Base-by-base conservation (phyloP, 1,140 invertebrate species). In the Drosophila melanica region DNA sequence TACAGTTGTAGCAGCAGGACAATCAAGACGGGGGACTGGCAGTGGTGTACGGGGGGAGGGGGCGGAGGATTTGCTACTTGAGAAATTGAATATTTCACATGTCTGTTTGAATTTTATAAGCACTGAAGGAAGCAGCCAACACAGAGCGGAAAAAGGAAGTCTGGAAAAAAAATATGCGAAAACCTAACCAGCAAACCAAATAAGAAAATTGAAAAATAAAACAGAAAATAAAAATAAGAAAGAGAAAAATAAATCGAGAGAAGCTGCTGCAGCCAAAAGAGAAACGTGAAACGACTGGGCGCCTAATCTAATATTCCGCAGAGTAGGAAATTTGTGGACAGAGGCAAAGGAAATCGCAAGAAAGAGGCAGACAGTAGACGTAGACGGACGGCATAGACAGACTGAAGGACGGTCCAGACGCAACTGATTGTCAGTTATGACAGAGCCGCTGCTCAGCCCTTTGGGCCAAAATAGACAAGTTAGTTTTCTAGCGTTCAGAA, bases 81-180 rank as follows among this genome's bases (percentile, higher is more conserved):
- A 79, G 69, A 76, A 79, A 79, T 79, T 79, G 69, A 79, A 79
- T 79, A 79, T 77, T 73, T 79, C 77, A 79, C 68, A 79, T 79
- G 74, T 79, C 77, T 79, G 74, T 69, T 76, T 76, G 74, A 79
- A 79, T 77, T 79, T 79, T 76, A 76, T 75, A 75, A 74, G 75
- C 66, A 57, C 42, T 48, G 66, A 50, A 45, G 42, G 44, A 23
- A 51, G 57, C 62, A 77, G 57, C 47, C 58, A 65, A 27, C 48
- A 54, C 57, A 44, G 1, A 77, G 44, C 58, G 66, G 72, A 65
- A 70, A 57, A 50, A 60, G 75, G 72, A 78, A 78, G 75, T 75
- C 66, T 75, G 66, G 27, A 60, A 70, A 30, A 60, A 42, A 44
- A 70, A 57, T 55, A 41, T 55, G 44, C 50, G 50, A 62, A 55